A percentile compares a stretch with the other conserved stretches of the same genome.
phyloP scores from a whole-genome alignment of 2,113 vertebrate species.

The Oreochromis niloticus region DNA sequence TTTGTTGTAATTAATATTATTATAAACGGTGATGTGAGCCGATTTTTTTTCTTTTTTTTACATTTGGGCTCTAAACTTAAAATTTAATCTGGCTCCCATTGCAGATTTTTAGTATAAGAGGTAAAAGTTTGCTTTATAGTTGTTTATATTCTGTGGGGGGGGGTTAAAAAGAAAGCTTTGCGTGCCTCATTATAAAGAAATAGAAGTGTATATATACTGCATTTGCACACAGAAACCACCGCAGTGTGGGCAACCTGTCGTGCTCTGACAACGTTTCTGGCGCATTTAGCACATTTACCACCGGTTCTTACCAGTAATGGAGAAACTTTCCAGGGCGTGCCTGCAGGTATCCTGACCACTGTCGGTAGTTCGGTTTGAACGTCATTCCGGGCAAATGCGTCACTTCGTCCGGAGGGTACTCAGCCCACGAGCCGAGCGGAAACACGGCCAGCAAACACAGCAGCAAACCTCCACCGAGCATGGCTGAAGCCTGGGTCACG shows the following conservation, averaged over 20 bases:
- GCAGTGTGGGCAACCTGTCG: background rate
- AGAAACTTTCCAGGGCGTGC: slow-evolving; percentile 66
- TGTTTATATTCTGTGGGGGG: background rate
- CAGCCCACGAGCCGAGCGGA: slow-evolving; percentile 12
- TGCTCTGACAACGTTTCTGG: background rate
- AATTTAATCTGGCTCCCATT: background rate
- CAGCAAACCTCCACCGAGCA: background rate
- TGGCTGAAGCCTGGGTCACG: background rate
- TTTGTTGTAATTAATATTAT: background rate
- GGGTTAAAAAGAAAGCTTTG: background rate
- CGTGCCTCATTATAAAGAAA: background rate
- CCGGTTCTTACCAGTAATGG: slow-evolving; percentile 71
- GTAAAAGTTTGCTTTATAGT: background rate
- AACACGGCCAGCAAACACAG: slow-evolving; percentile 8
- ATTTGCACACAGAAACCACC: background rate
- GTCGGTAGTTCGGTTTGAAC: slow-evolving; percentile 63
- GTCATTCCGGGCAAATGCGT: slow-evolving; percentile 62
- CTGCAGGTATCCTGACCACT: slow-evolving; percentile 75
- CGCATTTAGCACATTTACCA: background rate
- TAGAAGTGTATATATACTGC: background rate
- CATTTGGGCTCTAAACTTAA: background rate
- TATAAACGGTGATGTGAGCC: background rate
- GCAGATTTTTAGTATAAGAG: background rate
- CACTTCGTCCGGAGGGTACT: slow-evolving; percentile 69
- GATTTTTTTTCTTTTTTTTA: background rate